A percentile compares a stretch with the other conserved stretches of the same genome.
Evolutionary conservation across 2,113 vertebrate genomes (phyloP).

Genomic region (Ciconia stormi): DNA sequence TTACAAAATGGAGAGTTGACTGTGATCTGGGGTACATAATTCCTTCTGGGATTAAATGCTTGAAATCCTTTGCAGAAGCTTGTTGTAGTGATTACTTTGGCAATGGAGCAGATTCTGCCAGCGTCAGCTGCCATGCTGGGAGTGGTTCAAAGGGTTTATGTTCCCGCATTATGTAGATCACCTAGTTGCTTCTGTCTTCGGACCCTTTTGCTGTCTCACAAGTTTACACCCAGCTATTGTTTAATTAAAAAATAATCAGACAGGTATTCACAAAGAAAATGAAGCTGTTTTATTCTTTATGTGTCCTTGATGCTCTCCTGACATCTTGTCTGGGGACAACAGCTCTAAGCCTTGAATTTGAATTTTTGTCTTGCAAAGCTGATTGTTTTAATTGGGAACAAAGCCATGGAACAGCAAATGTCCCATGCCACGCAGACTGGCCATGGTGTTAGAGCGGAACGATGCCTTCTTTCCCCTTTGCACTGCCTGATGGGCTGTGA

Average conservation of each 20-base stretch:
- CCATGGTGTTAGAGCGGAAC: not conserved
- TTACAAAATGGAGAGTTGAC: not conserved
- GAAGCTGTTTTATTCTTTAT: conserved; percentile 1
- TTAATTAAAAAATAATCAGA: conserved; percentile 38
- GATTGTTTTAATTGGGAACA: not conserved
- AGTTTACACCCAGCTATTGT: not conserved
- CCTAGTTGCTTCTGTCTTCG: not conserved
- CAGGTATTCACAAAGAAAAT: not conserved
- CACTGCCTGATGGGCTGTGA: fast-evolving
- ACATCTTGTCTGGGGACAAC: not conserved
- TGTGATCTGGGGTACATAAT: not conserved
- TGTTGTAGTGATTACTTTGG: not conserved
- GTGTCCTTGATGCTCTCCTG: not conserved
- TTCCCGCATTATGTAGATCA: not conserved
- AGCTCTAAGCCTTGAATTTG: not conserved
- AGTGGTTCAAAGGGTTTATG: not conserved
- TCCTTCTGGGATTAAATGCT: not conserved
- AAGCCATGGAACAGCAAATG: not conserved
- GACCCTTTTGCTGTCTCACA: conserved; percentile 1
- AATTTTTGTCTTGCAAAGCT: not conserved
- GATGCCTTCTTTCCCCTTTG: not conserved
- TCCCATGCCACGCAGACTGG: not conserved
- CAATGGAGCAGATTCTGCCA: not conserved
- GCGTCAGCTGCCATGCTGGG: fast-evolving
- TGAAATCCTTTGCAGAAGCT: not conserved